A percentile compares a stretch with the other conserved stretches of the same genome.
phyloP scores from a whole-genome alignment of 2,888 invertebrate species.

The Nemurella pictetii region DNA sequence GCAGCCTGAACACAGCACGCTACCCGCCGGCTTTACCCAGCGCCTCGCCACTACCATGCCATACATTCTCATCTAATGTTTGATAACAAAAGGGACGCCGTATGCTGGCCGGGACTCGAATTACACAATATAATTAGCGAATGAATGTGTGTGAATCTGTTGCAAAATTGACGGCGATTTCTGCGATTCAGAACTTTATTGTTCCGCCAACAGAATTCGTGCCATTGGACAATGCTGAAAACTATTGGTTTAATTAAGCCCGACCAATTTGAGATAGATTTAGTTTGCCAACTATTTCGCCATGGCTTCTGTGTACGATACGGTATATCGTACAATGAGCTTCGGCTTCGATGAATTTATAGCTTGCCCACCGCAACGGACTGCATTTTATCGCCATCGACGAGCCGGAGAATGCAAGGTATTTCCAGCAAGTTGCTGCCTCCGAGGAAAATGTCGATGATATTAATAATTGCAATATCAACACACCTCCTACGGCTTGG shows the following conservation, averaged over 20 bases:
- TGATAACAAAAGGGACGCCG: background rate
- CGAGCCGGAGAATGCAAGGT: background rate
- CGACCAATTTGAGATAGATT: background rate
- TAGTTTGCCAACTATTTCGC: background rate
- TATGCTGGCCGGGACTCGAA: background rate
- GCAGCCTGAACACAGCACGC: too few species aligned
- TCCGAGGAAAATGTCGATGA: background rate
- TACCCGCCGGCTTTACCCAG: too few species aligned
- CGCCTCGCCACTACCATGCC: too few species aligned
- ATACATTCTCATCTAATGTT: background rate
- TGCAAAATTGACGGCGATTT: background rate
- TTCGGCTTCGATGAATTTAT: too few species aligned
- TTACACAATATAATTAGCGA: conserved; percentile 1
- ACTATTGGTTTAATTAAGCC: background rate
- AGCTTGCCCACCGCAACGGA: background rate
- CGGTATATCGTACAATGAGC: background rate
- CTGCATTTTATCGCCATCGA: background rate
- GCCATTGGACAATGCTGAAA: background rate
- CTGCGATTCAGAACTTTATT: too few species aligned
- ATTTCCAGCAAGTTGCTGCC: background rate
- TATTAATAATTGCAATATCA: background rate
- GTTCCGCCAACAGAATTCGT: too few species aligned
- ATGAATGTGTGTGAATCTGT: background rate
- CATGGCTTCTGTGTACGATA: too few species aligned
- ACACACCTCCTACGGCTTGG: too few species aligned